Base-by-base conservation (phyloP, 2,113 vertebrate genomes). In the Nipponia nippon region DNA sequence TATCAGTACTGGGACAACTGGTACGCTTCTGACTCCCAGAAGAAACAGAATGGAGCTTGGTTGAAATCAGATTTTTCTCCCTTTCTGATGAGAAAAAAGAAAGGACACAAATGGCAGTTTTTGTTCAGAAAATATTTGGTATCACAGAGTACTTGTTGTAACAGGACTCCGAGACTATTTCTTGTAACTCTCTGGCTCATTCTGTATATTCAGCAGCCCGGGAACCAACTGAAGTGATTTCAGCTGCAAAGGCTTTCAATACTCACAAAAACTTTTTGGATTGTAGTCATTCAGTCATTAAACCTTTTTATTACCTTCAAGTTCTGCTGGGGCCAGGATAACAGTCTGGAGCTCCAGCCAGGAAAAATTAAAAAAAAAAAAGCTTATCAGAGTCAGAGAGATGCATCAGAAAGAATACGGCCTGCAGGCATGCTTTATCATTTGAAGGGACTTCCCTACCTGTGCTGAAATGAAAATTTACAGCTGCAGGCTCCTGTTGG, bases 391-490 rank as follows among this genome's bases (percentile, higher is more conserved):
- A 92, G 47, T 73, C 22, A 75, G 73, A 65, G 29, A 22, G 5
- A 78, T 66, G 72, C 47, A 81, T 81, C 50, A 62, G 58, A 92
- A 90, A 71, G 63, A 87, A 56, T 55, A 75, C 0, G 16, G 52
- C 52, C 83, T 89, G 44, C 77, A 84, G 65, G 65, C 32, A 93
- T 10, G 16, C 32, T 83, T 86, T 83, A 19, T 76, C 67, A 62
- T 83, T 55, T 67, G 76, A 97, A 86, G 65, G 38, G 75, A 83
- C 63, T 83, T 92, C 50, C n/a, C 42, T 89, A 53, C 63, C 71
- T 93, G 36, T 34, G 29, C 52, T 75, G 44, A 85, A 92, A 95
- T 58, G 46, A 96, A 96, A 94, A 86, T 62, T 67, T 70, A 83
- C 18, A 77, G 52, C 53, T 85, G 40, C 61, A 90, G 78, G 53